Evolutionary conservation across 2,888 invertebrate species (phyloP), one percentile per base, ranked within the genome.

Genomic region (Scaptodrosophila latifasciaeformis): DNA sequence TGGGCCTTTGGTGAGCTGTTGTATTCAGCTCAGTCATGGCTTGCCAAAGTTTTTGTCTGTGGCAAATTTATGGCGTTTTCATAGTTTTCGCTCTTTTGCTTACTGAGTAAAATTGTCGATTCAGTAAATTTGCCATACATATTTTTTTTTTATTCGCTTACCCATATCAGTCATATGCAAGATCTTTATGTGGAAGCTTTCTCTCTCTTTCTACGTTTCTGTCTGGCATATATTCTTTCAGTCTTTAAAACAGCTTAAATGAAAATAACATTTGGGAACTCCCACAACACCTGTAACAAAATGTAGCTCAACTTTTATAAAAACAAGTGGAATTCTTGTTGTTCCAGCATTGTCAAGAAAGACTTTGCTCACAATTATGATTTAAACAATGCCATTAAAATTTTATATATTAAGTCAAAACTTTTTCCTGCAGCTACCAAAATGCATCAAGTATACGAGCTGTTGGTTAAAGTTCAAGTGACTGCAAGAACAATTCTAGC

Each of bases 21-120:
- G n/a, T n/a, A n/a, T n/a, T n/a, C n/a, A n/a, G n/a, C 7, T 37
- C 15, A 18, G 37, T 37, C 37, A 17, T 13, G 15, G 10, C 37
- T 17, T 10, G 17, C 13, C 9, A 17, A 10, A 17, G 37, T 18
- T 13, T 17, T 37, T 54, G 60, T 58, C 75, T 75, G 75, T 56
- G 37, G 71, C 59, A 75, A 72, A 75, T 72, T 75, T 69, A 72
- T 72, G 68, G 69, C 69, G 62, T 72, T 74, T 70, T 70, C 70
- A 68, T 75, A 71, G 71, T 75, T 75, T 66, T 60, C 43, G 50
- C 52, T 62, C 49, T 54, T 40, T 55, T 49, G 52, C 62, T 58
- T 46, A 59, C 61, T 65, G 62, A 46, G 59, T 49, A 59, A 70
- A 71, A 70, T 70, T 70, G 72, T 64, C 77, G 65, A 74, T 76